Conservation (phyloP, 1,140 invertebrate species). For the Drosophila parabipectinata region DNA sequence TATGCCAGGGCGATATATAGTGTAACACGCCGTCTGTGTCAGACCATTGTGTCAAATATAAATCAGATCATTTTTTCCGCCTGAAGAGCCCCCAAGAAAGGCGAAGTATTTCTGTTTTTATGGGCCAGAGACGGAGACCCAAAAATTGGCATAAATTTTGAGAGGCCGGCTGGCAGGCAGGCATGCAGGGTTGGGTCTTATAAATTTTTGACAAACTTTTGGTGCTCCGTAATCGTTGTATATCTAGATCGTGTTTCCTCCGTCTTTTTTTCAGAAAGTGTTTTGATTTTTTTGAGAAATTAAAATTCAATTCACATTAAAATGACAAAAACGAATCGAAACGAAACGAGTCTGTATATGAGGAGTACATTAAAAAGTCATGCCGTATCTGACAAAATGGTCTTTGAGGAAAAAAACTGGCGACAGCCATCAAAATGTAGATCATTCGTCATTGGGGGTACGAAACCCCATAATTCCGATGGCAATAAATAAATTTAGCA, state of each 20-base stretch:
- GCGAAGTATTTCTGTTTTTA: constrained; percentile 55
- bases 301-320: constrained; percentile 83
- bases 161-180: constrained; percentile 32
- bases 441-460: constrained; percentile 76
- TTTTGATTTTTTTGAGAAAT: constrained; percentile 70
- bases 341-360: constrained; percentile 9
- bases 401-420: constrained; percentile 28
- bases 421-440: constrained; percentile 74
- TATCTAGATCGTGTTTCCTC: constrained; percentile 48
- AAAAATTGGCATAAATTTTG: constrained; percentile 75
- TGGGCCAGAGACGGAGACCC: constrained; percentile 23
- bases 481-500: constrained; percentile 78
- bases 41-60: constrained; percentile 83
- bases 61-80: constrained; percentile 82
- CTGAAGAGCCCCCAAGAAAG: constrained; percentile 11
- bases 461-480: constrained; percentile 65
- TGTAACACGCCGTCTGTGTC: constrained; percentile 54
- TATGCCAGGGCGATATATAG: constrained; percentile 26
- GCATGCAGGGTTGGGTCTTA: constrained; percentile 52
- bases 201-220: constrained; percentile 80
- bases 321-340: constrained; percentile 74
- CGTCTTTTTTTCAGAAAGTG: constrained; percentile 35
- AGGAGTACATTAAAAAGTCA: constrained; percentile 74
- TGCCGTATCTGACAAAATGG: constrained; percentile 63
- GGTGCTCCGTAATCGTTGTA: constrained; percentile 44